phyloP scores from a whole-genome alignment of 1,140 invertebrate genomes.

The Ceratitis capitata region DNA sequence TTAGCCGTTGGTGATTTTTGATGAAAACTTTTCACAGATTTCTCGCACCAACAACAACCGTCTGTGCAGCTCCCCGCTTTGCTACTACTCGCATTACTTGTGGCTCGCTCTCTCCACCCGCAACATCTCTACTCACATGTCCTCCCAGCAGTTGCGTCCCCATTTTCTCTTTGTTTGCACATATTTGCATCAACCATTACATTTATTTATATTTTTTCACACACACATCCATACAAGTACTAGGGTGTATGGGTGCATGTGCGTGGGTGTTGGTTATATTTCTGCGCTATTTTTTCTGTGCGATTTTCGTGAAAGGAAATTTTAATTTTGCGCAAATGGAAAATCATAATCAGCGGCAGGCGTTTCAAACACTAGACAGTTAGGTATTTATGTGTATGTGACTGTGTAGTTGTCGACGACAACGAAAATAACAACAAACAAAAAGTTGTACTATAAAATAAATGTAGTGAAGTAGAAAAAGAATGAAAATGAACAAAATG shows the following conservation, averaged over 20 bases:
- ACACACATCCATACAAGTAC: too few relatives aligned
- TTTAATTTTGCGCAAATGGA: slow-evolving; percentile 64
- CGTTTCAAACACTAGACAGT: slow-evolving; percentile 29
- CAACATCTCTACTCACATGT: not conserved
- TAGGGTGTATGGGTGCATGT: not conserved
- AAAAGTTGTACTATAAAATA: not conserved
- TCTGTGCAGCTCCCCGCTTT: not conserved
- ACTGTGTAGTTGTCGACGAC: not conserved
- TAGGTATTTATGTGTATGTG: not conserved
- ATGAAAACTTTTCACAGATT: slow-evolving; percentile 43
- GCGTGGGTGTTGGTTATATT: not conserved
- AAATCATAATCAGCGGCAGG: slow-evolving; percentile 59
- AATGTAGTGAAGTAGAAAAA: not conserved
- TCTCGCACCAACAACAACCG: not conserved
- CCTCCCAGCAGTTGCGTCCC: not conserved
- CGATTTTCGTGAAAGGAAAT: slow-evolving; percentile 49
- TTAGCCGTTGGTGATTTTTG: slow-evolving; percentile 43
- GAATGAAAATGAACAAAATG: slow-evolving; percentile 44
- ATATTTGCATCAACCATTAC: slow-evolving; percentile 17
- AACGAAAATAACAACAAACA: slow-evolving; percentile 8
- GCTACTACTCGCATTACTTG: not conserved
- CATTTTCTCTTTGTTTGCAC: not conserved
- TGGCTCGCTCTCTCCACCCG: not conserved
- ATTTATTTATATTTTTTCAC: slow-evolving; percentile 43
- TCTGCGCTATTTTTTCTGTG: slow-evolving; percentile 41